Conservation (phyloP, 2,113 vertebrate genomes). For the Megalops atlanticus region DNA sequence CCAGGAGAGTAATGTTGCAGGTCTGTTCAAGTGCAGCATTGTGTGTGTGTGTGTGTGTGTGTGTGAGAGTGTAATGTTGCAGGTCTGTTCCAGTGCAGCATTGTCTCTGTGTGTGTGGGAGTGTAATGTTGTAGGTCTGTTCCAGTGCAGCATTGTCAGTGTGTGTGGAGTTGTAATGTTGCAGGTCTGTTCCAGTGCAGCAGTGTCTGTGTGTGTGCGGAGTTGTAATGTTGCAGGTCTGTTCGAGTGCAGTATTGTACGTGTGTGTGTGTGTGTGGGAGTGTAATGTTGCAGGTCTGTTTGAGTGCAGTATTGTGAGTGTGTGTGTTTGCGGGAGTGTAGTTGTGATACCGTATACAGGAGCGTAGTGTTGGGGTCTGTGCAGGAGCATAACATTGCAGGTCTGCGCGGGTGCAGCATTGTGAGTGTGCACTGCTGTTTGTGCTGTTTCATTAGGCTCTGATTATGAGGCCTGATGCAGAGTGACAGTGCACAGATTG, state of each 20-base stretch:
- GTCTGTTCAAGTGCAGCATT: slow-evolving; percentile 24
- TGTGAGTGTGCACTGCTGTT: slow-evolving; percentile 4
- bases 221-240: too few relatives aligned
- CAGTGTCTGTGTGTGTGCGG: slow-evolving; percentile 29
- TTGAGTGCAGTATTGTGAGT: background rate
- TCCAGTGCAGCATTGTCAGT: background rate
- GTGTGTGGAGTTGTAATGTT: slow-evolving; percentile 4
- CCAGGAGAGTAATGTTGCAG: too few relatives aligned
- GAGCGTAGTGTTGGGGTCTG: slow-evolving; percentile 33
- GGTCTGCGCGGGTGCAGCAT: slow-evolving; percentile 56
- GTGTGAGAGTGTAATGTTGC: too few relatives aligned
- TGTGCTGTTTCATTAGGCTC: slow-evolving; percentile 74
- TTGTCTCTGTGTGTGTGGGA: slow-evolving; percentile 34
- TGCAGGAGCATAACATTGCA: too few relatives aligned
- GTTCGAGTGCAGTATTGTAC: background rate
- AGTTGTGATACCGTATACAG: slow-evolving; percentile 37
- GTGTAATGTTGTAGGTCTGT: too few relatives aligned
- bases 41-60: background rate
- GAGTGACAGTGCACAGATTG: slow-evolving; percentile 81
- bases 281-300: background rate
- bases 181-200: slow-evolving; percentile 40
- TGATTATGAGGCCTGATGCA: slow-evolving; percentile 77
- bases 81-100: too few relatives aligned
- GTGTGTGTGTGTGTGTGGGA: background rate
- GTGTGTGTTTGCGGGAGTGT: background rate